phyloP scores from a whole-genome alignment of 2,113 vertebrate genomes.

The Eolophus roseicapilla region DNA sequence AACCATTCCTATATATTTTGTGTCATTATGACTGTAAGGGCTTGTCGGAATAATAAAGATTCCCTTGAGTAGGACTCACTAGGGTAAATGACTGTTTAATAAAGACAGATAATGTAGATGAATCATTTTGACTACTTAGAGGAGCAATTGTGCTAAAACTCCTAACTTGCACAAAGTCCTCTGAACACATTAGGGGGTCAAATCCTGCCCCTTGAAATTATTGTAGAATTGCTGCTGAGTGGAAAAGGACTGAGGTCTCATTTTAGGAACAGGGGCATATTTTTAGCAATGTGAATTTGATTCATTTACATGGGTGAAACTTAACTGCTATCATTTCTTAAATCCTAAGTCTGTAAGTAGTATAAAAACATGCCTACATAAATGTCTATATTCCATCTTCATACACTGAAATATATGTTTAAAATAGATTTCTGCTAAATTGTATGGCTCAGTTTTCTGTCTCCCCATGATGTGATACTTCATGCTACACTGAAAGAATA shows the following conservation, averaged over 20 bases:
- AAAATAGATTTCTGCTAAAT: conserved; percentile 43
- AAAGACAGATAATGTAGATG: conserved; percentile 66
- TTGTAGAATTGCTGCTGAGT: neutral
- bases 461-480: conserved; percentile 41
- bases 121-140: conserved; percentile 65
- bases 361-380: neutral
- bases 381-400: neutral
- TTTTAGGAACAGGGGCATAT: neutral
- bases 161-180: conserved; percentile 35
- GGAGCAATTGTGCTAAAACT: conserved; percentile 57
- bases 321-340: neutral
- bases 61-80: conserved; percentile 50
- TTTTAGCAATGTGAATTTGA: neutral
- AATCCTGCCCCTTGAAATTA: conserved; percentile 7
- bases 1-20: conserved; percentile 46
- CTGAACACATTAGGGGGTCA: conserved; percentile 28
- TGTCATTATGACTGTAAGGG: conserved; percentile 42
- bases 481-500: conserved; percentile 62
- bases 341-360: neutral
- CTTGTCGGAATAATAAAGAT: conserved; percentile 60
- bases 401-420: neutral
- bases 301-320: neutral
- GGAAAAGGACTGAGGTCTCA: neutral
- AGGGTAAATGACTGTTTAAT: conserved; percentile 63
- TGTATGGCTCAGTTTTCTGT: conserved; percentile 21